These are phyloP conservation scores for Helarctos malayanus DNA, from an alignment of 2,797 vertebrate genomes.

Conservation along the genomic window DNA sequence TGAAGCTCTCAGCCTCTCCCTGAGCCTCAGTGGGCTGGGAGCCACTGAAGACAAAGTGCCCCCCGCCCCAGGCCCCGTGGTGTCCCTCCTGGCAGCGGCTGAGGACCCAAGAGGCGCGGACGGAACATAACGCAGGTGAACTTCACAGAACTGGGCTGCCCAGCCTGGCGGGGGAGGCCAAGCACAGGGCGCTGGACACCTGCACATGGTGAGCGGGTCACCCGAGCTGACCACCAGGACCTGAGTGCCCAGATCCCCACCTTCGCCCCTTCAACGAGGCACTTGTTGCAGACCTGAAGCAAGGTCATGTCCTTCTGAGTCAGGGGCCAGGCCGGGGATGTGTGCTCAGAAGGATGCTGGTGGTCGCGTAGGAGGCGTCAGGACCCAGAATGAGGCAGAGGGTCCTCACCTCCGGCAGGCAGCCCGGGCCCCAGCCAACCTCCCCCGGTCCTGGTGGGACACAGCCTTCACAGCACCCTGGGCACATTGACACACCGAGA, in stretches of 20 bases:
- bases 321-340: no score
- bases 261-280: not conserved
- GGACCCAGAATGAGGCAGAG: not conserved
- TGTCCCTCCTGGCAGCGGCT: accelerated
- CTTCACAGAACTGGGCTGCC: not conserved
- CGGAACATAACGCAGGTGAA: not conserved
- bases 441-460: accelerated
- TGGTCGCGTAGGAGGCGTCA: not conserved
- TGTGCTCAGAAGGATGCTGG: not conserved
- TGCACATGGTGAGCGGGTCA: accelerated
- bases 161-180: no score
- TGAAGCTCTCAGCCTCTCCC: not conserved
- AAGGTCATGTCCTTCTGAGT: not conserved
- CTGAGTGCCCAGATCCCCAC: not conserved
- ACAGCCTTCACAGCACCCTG: not conserved
- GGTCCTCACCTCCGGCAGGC: not conserved
- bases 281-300: not conserved
- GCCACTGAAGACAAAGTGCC: accelerated
- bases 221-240: not conserved
- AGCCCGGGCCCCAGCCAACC: accelerated
- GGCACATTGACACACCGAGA: not conserved
- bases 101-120: not conserved
- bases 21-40: not conserved
- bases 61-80: not conserved
- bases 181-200: not conserved